Evolutionary conservation across 2,888 invertebrate species (phyloP).

Genomic region (Blastobasis adustella): DNA sequence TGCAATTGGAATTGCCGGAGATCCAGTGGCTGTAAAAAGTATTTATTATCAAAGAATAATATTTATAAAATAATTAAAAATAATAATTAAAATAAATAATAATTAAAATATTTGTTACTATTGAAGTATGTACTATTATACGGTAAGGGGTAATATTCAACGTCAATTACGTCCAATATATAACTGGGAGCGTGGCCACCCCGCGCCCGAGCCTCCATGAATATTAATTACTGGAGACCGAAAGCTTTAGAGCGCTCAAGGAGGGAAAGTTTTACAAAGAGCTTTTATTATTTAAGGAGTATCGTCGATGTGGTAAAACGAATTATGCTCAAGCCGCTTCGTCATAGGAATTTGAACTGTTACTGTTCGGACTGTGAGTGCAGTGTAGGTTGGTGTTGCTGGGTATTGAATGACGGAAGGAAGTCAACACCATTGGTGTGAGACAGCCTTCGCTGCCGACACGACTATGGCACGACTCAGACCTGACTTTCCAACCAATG

Average conservation of each 20-base stretch:
- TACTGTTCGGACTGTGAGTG: slow-evolving; percentile 15
- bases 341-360: slow-evolving; percentile 31
- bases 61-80: no score
- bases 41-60: no score
- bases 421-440: slow-evolving; percentile 72
- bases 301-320: slow-evolving; percentile 63
- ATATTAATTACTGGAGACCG: slow-evolving; percentile 74
- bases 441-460: slow-evolving; percentile 14
- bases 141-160: no score
- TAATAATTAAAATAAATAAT: no score
- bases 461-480: no score
- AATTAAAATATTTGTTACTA: no score
- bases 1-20: no score
- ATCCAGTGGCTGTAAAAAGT: no score
- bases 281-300: slow-evolving; percentile 74
- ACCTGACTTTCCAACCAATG: no score
- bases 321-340: slow-evolving; percentile 46
- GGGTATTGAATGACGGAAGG: slow-evolving; percentile 60
- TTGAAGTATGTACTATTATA: no score
- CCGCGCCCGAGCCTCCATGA: slow-evolving; percentile 59
- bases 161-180: no score
- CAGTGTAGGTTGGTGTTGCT: slow-evolving; percentile 21
- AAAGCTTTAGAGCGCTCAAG: slow-evolving; percentile 73
- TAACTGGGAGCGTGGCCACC: neutral
- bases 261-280: slow-evolving; percentile 75